Base-by-base conservation (phyloP, 2,888 invertebrate species). In the Hoplodrina blanda region DNA sequence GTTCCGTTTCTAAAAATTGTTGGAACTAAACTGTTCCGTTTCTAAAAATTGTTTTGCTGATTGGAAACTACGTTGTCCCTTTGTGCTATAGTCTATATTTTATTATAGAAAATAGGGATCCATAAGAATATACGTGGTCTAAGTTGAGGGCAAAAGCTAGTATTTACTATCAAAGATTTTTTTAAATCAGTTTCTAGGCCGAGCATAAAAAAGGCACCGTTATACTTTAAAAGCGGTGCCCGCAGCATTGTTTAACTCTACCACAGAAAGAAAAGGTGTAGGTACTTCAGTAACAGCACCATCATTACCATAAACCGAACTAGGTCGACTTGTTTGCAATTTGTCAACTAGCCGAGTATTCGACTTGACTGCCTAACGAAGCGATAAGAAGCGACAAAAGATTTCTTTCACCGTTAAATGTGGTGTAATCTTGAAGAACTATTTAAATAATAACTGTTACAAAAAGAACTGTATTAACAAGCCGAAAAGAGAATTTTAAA, bases 351-450 rank as follows among this genome's bases (percentile, higher is more conserved):
- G 19, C 46, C 0, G 54, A 55, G 60, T 46, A 76, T 33, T 56
- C 44, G 50, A 55, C 73, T 61, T 49, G 60, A 49, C 75, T 76
- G 63, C 50, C 25, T 61, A 76, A 60, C 60, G 76, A 63, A 64
- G 56, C 64, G 77, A 71, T 76, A 76, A 75, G 33, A 53, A n/a
- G 53, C 52, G 20, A 75, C 73, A 76, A 74, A 59, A 56, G 25
- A 62, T 37, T 62, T 62, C 19, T 73, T 62, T 69, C 52, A 72
- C 44, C 44, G 56, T 71, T 73, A 73, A 46, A 46, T 44, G 15
- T 44, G 0, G 4, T 44, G 46, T 46, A 15, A 46, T 46, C n/a
- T 50, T 50, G 8, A 50, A 50, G 50, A 19, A 19, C n/a, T 19
- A 50, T 50, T 50, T 46, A 17, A 46, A 46, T 46, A 46, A 46